These are phyloP conservation scores for Martes flavigula DNA, from an alignment of 2,797 vertebrate species.

Conservation along the genomic window DNA sequence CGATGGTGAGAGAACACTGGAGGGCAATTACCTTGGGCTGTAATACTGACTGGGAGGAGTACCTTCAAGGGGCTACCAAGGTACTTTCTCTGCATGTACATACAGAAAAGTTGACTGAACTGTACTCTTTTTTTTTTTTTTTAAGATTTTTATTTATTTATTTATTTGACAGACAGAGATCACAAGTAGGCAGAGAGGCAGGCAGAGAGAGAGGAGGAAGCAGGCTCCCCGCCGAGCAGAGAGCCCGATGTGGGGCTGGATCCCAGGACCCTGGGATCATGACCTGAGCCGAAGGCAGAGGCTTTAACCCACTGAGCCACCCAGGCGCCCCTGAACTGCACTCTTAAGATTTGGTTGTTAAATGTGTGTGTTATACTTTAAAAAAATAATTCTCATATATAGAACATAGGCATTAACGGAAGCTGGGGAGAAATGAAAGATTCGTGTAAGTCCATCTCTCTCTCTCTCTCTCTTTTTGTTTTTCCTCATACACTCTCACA, in stretches of 20 bases:
- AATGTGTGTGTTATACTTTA: not conserved
- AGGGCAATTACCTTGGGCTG: not conserved
- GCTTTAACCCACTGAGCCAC: too few species aligned
- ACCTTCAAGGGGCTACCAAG: not conserved
- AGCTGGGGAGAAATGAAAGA: not conserved
- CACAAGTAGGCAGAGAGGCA: too few species aligned
- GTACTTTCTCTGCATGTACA: not conserved
- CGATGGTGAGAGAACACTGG: not conserved
- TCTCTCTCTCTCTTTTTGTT: too few species aligned
- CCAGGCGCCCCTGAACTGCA: not conserved
- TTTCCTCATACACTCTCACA: too few species aligned
- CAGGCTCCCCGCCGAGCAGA: too few species aligned
- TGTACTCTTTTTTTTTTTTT: not conserved
- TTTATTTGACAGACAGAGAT: too few species aligned
- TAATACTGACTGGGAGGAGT: not conserved
- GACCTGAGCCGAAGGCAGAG: too few species aligned
- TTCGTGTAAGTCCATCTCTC: not conserved
- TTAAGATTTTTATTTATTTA: too few species aligned
- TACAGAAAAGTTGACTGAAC: not conserved
- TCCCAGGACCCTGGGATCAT: too few species aligned
- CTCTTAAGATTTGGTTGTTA: not conserved
- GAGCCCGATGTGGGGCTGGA: too few species aligned
- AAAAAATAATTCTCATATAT: not conserved
- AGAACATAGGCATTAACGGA: not conserved
- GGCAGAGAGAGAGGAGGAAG: too few species aligned